phyloP scores from a whole-genome alignment of 1,140 invertebrate genomes.

The Drosophila nigromelanica region DNA sequence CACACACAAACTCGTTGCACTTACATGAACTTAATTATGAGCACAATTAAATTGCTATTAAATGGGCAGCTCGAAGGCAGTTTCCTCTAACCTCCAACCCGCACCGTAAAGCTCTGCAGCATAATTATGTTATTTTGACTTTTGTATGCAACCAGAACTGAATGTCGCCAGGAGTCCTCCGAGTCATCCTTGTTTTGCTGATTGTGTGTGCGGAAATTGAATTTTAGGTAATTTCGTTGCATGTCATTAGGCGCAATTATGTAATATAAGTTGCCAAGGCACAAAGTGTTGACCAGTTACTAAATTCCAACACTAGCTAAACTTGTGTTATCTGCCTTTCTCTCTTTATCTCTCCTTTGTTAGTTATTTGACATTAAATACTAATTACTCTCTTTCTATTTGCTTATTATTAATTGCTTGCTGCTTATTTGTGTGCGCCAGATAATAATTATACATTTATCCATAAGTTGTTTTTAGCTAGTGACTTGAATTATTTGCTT shows the following conservation, averaged over 20 bases:
- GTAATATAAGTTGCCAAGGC: slow-evolving; percentile 49
- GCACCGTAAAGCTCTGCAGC: background rate
- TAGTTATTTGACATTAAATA: slow-evolving; percentile 6
- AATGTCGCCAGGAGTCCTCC: slow-evolving; percentile 18
- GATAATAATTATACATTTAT: slow-evolving; percentile 6
- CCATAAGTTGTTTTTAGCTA: slow-evolving; percentile 1
- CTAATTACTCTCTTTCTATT: slow-evolving; percentile 10
- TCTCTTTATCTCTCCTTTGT: background rate
- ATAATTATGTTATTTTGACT: slow-evolving; percentile 64
- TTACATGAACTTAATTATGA: slow-evolving; percentile 33
- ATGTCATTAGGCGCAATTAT: slow-evolving; percentile 69
- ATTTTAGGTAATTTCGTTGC: slow-evolving; percentile 72
- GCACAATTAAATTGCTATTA: slow-evolving; percentile 69
- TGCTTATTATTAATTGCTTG: slow-evolving; percentile 9
- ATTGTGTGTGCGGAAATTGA: slow-evolving; percentile 56
- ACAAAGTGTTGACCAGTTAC: slow-evolving; percentile 43
- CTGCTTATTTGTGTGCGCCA: background rate
- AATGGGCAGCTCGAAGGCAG: slow-evolving; percentile 22
- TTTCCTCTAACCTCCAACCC: background rate
- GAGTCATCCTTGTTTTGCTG: slow-evolving; percentile 3
- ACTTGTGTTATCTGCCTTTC: background rate
- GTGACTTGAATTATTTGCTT: slow-evolving; percentile 18
- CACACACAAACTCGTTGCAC: background rate
- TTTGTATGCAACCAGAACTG: slow-evolving; percentile 37
- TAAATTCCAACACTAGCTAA: slow-evolving; percentile 9